Percentiles rank a stretch among this genome's conserved stretches.
These are phyloP conservation scores for Alviniconcha marisindica DNA, from an alignment of 1,140 invertebrate genomes.

Conservation along the genomic window DNA sequence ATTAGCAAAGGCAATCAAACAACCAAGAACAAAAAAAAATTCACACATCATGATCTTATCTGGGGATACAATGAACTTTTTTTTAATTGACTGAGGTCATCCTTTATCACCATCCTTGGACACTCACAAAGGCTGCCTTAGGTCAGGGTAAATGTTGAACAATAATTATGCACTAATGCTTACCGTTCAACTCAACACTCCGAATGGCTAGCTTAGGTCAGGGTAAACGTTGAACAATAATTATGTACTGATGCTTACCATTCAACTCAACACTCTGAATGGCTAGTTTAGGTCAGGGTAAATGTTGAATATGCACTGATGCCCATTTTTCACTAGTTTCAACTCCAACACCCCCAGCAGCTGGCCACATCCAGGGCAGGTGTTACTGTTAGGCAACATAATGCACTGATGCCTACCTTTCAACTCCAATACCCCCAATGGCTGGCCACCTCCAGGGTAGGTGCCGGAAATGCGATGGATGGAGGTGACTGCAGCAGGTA, in stretches of 20 bases:
- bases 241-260: not conserved
- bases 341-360: conserved; percentile 85
- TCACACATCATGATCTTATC: too few relatives aligned
- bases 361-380: conserved; percentile 78
- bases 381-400: conserved; percentile 37
- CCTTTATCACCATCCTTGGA: too few relatives aligned
- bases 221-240: not conserved
- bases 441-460: conserved; percentile 77
- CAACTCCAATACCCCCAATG: conserved; percentile 85
- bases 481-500: conserved; percentile 83
- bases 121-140: too few relatives aligned
- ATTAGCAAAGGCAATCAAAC: too few relatives aligned
- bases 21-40: too few relatives aligned
- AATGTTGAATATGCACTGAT: too few relatives aligned
- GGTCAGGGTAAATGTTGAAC: too few relatives aligned
- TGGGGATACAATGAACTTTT: too few relatives aligned
- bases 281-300: not conserved
- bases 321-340: conserved; percentile 81
- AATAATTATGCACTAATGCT: too few relatives aligned
- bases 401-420: conserved; percentile 78
- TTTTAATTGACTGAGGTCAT: too few relatives aligned
- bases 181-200: too few relatives aligned
- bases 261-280: not conserved
- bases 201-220: too few relatives aligned
- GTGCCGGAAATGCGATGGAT: conserved; percentile 83